Evolutionary conservation across 2,113 vertebrate species (phyloP).

Genomic region (Sitta europaea): DNA sequence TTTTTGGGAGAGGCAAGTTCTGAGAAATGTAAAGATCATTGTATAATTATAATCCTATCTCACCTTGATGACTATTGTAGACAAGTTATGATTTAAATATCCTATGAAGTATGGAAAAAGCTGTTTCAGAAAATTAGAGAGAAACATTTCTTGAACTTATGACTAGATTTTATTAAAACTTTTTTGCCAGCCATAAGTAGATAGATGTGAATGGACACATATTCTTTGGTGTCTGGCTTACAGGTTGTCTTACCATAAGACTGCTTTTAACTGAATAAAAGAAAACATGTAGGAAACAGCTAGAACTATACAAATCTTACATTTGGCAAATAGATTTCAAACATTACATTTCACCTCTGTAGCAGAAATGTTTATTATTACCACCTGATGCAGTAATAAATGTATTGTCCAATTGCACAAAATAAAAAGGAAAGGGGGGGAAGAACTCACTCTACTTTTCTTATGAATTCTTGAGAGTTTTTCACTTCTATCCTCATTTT

Average conservation of each 20-base stretch:
- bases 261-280: neutral
- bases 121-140: neutral
- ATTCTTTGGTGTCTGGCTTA: neutral
- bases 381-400: neutral
- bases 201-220: neutral
- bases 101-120: neutral
- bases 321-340: neutral
- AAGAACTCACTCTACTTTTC: neutral
- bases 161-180: neutral
- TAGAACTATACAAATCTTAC: neutral
- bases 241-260: neutral
- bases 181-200: neutral
- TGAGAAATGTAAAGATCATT: neutral
- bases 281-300: neutral
- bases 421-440: neutral
- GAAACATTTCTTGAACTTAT: neutral
- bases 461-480: neutral
- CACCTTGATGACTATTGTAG: neutral
- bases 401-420: neutral
- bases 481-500: neutral
- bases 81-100: neutral
- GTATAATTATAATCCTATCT: neutral
- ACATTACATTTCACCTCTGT: neutral
- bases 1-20: neutral
- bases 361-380: neutral